These are phyloP conservation scores for Procambarus virginalis DNA, from an alignment of 1,140 invertebrate genomes.

Conservation along the genomic window DNA sequence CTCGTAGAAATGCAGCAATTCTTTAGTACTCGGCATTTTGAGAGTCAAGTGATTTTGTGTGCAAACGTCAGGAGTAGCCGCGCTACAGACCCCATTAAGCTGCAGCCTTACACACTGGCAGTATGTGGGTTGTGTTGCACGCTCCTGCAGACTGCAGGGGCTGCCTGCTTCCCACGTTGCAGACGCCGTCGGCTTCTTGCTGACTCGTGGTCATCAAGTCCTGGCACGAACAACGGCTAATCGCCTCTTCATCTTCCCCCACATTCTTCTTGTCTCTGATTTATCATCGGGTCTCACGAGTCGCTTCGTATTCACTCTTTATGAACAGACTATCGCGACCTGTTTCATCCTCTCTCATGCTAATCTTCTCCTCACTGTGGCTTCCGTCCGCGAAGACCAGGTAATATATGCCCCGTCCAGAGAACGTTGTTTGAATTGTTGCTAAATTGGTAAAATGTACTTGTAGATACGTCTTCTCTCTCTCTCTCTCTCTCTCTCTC, in stretches of 20 bases:
- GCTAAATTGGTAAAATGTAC: too few relatives aligned
- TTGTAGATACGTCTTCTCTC: too few relatives aligned
- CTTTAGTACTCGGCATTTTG: too few relatives aligned
- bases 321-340: neutral
- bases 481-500: too few relatives aligned
- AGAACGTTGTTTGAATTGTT: too few relatives aligned
- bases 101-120: too few relatives aligned
- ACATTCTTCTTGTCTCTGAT: neutral
- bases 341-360: neutral
- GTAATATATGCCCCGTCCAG: too few relatives aligned
- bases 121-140: too few relatives aligned
- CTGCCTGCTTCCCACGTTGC: neutral
- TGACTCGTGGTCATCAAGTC: neutral
- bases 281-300: neutral
- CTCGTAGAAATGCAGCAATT: too few relatives aligned
- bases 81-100: too few relatives aligned
- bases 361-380: neutral
- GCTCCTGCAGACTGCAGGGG: neutral
- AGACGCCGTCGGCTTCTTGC: neutral
- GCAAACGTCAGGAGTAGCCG: too few relatives aligned
- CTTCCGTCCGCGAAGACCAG: neutral
- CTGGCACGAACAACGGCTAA: neutral
- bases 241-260: slow-evolving; percentile 1
- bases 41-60: too few relatives aligned
- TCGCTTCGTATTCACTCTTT: neutral